Evolutionary conservation across 2,113 vertebrate genomes (phyloP).

Genomic region (Quiscalus mexicanus): DNA sequence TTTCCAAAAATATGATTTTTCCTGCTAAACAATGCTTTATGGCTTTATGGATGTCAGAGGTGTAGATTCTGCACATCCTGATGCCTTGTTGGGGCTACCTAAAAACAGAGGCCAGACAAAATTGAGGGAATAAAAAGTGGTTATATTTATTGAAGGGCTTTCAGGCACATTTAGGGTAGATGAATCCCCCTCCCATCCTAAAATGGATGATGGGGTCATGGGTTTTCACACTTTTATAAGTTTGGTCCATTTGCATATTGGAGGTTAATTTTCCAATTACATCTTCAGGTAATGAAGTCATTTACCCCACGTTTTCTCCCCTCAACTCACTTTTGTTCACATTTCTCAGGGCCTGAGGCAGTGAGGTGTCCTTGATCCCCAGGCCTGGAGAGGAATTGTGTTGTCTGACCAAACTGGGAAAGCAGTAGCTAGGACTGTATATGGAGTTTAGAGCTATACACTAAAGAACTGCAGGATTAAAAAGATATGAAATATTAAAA

Average conservation of each 20-base stretch:
- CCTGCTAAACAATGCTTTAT: background rate
- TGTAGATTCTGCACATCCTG: background rate
- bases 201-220: fast-evolving
- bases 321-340: background rate
- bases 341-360: background rate
- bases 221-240: background rate
- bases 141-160: background rate
- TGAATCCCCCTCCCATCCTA: too few relatives aligned
- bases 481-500: too few relatives aligned
- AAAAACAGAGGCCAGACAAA: background rate
- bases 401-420: background rate
- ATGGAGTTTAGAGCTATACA: background rate
- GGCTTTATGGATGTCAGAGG: background rate
- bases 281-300: background rate
- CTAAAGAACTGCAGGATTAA: background rate
- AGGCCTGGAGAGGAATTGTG: background rate
- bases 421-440: fast-evolving
- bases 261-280: background rate
- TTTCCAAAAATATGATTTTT: background rate
- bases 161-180: background rate
- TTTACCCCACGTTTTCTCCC: background rate
- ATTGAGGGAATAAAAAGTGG: background rate
- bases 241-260: background rate
- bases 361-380: background rate
- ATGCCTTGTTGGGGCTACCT: background rate